Conservation (phyloP, 2,888 invertebrate species). For the Lysandra coridon region DNA sequence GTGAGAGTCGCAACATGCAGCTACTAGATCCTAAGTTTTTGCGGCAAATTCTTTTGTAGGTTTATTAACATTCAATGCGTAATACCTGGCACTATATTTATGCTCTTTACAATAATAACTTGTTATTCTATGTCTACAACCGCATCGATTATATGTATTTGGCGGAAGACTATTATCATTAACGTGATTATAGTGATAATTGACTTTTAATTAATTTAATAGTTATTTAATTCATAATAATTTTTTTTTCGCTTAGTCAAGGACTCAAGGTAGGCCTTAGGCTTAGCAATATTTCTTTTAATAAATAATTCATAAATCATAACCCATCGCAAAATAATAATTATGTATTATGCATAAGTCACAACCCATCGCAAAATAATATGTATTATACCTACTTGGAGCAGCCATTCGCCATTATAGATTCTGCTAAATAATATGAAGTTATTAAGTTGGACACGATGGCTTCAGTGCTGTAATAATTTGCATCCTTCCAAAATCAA, state of each 20-base stretch:
- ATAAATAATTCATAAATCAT: not conserved
- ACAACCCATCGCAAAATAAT: too few relatives aligned
- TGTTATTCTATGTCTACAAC: not conserved
- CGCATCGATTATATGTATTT: not conserved
- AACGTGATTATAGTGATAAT: not conserved
- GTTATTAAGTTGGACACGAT: too few relatives aligned
- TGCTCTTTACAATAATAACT: not conserved
- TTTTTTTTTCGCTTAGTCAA: not conserved
- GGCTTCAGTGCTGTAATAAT: too few relatives aligned
- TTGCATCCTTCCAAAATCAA: too few relatives aligned
- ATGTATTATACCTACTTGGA: too few relatives aligned
- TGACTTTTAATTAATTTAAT: not conserved
- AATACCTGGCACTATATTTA: not conserved
- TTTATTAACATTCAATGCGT: not conserved
- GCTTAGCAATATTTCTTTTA: not conserved
- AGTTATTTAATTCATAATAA: not conserved
- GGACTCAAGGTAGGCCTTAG: not conserved
- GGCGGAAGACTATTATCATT: not conserved
- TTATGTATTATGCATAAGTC: not conserved
- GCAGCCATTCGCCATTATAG: too few relatives aligned
- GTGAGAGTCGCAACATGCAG: not conserved
- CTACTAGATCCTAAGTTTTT: not conserved
- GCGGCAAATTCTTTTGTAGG: not conserved
- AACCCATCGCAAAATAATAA: not conserved
- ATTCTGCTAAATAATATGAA: too few relatives aligned